Conservation (phyloP, 2,113 vertebrate species). For the Dendropsophus ebraccatus region DNA sequence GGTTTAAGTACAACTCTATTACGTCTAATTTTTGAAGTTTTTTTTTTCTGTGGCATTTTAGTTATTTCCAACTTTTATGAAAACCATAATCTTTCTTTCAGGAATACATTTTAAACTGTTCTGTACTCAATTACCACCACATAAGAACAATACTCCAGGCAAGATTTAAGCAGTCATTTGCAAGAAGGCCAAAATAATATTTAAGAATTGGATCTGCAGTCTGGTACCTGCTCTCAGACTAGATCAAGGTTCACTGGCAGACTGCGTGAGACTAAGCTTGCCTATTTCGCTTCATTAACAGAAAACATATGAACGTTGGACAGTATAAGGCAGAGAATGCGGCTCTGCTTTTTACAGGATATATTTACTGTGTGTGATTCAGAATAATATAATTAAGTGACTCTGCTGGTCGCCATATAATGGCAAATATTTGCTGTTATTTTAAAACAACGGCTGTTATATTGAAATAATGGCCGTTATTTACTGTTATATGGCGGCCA, state of each 20-base stretch:
- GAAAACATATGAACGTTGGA: conserved; percentile 29
- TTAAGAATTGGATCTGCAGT: conserved; percentile 32
- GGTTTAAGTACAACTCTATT: conserved; percentile 39
- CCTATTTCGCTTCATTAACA: conserved; percentile 8
- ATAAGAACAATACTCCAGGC: conserved; percentile 38
- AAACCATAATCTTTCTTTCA: conserved; percentile 46
- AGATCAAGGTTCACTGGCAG: conserved; percentile 46
- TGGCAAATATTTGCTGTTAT: too few species aligned
- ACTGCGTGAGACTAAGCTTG: conserved; percentile 16
- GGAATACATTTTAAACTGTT: conserved; percentile 43
- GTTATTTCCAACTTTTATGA: conserved; percentile 51
- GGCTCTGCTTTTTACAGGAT: neutral
- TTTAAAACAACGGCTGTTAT: too few species aligned
- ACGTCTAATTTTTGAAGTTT: conserved; percentile 14
- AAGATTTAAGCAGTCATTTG: conserved; percentile 38
- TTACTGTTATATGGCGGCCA: too few species aligned
- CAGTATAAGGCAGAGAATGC: too few species aligned
- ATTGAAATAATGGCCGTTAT: too few species aligned
- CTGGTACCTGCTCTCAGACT: conserved; percentile 42
- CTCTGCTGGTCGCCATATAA: too few species aligned
- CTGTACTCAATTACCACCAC: conserved; percentile 44
- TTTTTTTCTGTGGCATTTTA: conserved; percentile 50
- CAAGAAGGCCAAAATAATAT: conserved; percentile 27
- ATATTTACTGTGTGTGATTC: neutral
- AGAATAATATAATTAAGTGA: too few species aligned